These are phyloP conservation scores for Seira ritae DNA, from an alignment of 2,888 invertebrate species.

Conservation along the genomic window DNA sequence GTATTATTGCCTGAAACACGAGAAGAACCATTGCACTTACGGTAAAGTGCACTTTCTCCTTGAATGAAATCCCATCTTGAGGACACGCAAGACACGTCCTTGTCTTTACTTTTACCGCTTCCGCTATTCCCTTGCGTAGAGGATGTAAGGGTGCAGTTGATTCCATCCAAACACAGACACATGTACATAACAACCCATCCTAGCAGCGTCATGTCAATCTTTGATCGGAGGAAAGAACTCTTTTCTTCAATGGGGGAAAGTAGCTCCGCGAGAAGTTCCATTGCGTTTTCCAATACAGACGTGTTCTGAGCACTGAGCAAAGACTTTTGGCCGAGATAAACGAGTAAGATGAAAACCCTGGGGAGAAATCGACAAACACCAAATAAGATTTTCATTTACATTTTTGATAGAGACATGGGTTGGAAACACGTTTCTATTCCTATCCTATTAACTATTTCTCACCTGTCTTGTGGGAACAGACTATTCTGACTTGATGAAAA, in stretches of 20 bases:
- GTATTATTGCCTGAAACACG: slow-evolving; percentile 58
- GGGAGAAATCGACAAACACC: slow-evolving; percentile 52
- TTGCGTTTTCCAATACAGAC: slow-evolving; percentile 75
- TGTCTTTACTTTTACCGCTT: slow-evolving; percentile 53
- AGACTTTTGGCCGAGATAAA: slow-evolving; percentile 90
- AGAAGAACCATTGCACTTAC: slow-evolving; percentile 59
- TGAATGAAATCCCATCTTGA: slow-evolving; percentile 94
- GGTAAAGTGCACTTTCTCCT: slow-evolving; percentile 79
- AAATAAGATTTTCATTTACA: too few relatives aligned
- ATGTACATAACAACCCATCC: slow-evolving; percentile 87
- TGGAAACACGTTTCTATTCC: too few relatives aligned
- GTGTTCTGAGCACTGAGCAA: slow-evolving; percentile 80
- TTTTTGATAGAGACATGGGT: too few relatives aligned
- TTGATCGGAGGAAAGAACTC: slow-evolving; percentile 76
- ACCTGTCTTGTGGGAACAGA: slow-evolving; percentile 92
- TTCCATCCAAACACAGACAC: slow-evolving; percentile 82
- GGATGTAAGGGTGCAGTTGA: slow-evolving; percentile 64
- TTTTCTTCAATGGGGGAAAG: slow-evolving; percentile 72
- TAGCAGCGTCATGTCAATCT: slow-evolving; percentile 82
- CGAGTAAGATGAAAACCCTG: slow-evolving; percentile 90
- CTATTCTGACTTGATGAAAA: slow-evolving; percentile 87
- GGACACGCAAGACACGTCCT: slow-evolving; percentile 72
- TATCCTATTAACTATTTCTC: too few relatives aligned
- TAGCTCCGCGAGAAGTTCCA: slow-evolving; percentile 74
- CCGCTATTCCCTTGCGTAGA: not conserved